Evolutionary conservation across 2,113 vertebrate species (phyloP).

Genomic region (Mustela lutreola): DNA sequence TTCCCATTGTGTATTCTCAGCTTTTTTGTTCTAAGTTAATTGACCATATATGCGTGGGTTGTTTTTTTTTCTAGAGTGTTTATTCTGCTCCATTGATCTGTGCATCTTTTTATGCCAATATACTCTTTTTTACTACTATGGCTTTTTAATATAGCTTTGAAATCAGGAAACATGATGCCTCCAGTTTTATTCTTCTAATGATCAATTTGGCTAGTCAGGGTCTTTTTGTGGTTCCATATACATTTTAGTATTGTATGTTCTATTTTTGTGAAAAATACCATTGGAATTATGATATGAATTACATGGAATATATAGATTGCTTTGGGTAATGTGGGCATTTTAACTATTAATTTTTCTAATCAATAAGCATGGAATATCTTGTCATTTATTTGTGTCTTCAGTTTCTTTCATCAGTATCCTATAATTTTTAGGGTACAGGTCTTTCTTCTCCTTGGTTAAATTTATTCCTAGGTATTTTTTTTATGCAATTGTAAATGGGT

Average conservation of each 20-base stretch:
- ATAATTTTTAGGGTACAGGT: neutral
- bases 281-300: neutral
- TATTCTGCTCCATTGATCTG: neutral
- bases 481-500: neutral
- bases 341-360: neutral
- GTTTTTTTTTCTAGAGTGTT: neutral
- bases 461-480: neutral
- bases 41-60: neutral
- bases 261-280: neutral
- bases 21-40: neutral
- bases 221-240: neutral
- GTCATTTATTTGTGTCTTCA: slow-evolving; percentile 18
- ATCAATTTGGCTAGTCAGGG: neutral
- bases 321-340: neutral
- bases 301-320: neutral
- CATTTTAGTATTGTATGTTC: neutral
- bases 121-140: neutral
- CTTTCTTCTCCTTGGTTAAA: neutral
- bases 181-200: neutral
- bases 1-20: neutral
- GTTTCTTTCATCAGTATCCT: neutral
- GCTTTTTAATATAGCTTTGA: neutral
- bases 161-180: neutral
- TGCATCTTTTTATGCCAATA: neutral
- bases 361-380: neutral